These are phyloP conservation scores for Odobenus rosmarus DNA, from an alignment of 2,113 vertebrate species.

Conservation along the genomic window DNA sequence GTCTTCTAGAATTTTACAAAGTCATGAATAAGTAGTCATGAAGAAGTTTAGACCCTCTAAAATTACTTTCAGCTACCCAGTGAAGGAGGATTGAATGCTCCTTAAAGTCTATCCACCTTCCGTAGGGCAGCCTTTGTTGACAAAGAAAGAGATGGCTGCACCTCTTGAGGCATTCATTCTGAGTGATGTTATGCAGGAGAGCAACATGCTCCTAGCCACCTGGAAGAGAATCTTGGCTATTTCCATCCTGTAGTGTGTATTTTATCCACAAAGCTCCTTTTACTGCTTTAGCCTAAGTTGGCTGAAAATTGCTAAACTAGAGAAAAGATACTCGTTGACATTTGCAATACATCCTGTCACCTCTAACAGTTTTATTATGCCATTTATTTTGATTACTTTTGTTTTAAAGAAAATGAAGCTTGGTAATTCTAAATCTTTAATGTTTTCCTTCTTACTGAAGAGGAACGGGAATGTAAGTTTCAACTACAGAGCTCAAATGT, in stretches of 20 bases:
- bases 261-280: background rate
- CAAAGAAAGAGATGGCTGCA: constrained; percentile 65
- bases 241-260: background rate
- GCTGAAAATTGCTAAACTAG: background rate
- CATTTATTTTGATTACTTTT: constrained; percentile 61
- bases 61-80: background rate
- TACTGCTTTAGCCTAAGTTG: background rate
- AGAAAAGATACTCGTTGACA: background rate
- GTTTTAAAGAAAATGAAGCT: constrained; percentile 57
- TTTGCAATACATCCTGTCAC: background rate
- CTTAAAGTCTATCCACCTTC: constrained; percentile 65
- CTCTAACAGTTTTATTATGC: background rate
- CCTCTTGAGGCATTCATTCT: constrained; percentile 58
- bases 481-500: background rate
- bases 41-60: background rate
- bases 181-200: constrained; percentile 50
- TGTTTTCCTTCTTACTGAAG: background rate
- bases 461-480: background rate
- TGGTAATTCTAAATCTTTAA: constrained; percentile 44
- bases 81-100: constrained; percentile 57
- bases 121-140: constrained; percentile 67
- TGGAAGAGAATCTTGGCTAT: background rate
- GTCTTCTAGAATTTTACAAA: background rate
- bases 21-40: background rate
- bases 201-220: background rate